Percentiles rank a stretch among this genome's conserved stretches.
These are phyloP conservation scores for Chrysocyon brachyurus DNA, from an alignment of 2,797 vertebrate species.

Conservation along the genomic window DNA sequence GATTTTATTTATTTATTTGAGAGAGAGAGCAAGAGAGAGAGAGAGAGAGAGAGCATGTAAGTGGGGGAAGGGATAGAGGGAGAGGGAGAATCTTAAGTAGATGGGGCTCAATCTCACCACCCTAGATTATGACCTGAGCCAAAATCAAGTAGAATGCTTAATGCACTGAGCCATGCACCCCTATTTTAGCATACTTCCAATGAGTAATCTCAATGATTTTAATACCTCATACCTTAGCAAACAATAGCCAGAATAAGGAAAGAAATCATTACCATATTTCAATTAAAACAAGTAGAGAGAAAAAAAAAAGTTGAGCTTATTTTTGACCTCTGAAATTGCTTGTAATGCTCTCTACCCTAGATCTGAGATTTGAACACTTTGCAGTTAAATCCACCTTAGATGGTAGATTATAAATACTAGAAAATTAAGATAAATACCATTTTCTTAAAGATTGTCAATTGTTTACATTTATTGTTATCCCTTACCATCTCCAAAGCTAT, in stretches of 20 bases:
- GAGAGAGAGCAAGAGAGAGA: not conserved
- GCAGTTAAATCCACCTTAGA: not conserved
- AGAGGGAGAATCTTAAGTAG: not conserved
- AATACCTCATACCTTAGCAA: not conserved
- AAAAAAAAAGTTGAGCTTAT: not conserved
- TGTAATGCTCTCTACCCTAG: not conserved
- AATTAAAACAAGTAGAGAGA: not conserved
- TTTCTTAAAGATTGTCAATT: not conserved
- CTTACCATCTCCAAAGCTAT: not conserved
- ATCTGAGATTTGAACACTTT: not conserved
- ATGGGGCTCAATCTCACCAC: not conserved
- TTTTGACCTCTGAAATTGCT: conserved; percentile 11
- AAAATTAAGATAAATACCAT: not conserved
- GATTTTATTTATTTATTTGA: not conserved
- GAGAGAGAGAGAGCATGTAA: not conserved
- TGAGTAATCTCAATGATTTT: not conserved
- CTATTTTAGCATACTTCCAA: not conserved
- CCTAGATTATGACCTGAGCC: not conserved
- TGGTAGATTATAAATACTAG: not conserved
- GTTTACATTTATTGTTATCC: not conserved
- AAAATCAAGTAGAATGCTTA: not conserved
- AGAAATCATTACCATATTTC: not conserved
- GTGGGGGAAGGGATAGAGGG: not conserved
- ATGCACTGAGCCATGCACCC: not conserved
- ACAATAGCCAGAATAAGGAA: not conserved